Percentiles rank a stretch among this genome's conserved stretches.
Conservation (phyloP, 2,888 invertebrate species). For the Drosophila borealis region DNA sequence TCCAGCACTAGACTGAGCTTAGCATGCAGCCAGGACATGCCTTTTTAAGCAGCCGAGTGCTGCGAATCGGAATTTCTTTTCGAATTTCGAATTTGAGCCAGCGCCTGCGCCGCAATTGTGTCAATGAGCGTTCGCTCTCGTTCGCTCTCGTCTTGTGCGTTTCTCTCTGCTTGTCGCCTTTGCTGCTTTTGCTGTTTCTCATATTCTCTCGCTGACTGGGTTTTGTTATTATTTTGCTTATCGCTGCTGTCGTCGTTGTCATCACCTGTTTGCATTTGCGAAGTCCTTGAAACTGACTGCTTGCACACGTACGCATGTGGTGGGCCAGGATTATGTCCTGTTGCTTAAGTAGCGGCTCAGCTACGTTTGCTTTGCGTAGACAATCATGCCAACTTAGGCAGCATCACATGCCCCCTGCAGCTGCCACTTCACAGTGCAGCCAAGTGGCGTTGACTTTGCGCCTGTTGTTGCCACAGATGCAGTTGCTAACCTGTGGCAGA, state of each 20-base stretch:
- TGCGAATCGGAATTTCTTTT: constrained; percentile 25
- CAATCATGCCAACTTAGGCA: constrained; percentile 18
- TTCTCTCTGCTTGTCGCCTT: constrained; percentile 11
- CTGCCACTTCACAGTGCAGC: constrained; percentile 14
- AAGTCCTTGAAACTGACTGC: constrained; percentile 80
- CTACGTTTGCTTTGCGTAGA: constrained; percentile 27
- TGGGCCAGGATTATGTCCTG: constrained; percentile 54
- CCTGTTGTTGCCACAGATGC: constrained; percentile 6
- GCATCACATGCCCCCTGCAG: constrained; percentile 1
- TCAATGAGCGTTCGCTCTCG: constrained; percentile 13
- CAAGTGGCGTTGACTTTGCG: constrained; percentile 24
- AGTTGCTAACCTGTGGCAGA: constrained; percentile 17
- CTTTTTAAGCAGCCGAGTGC: constrained; percentile 54
- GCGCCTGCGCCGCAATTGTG: constrained; percentile 52
- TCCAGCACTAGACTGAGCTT: constrained; percentile 80
- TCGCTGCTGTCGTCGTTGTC: constrained; percentile 66
- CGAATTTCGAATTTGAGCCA: constrained; percentile 57
- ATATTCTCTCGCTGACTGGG: constrained; percentile 28
- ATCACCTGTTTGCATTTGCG: constrained; percentile 81
- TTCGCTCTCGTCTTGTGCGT: not conserved
- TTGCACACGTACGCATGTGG: constrained; percentile 56
- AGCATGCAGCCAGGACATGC: constrained; percentile 67
- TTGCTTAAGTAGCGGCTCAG: constrained; percentile 48
- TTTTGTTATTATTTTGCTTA: constrained; percentile 79
- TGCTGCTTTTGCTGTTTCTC: constrained; percentile 3